Evolutionary conservation across 2,888 invertebrate genomes (phyloP), one percentile per base, ranked within the genome.

Genomic region (Luffia ferchaultella): DNA sequence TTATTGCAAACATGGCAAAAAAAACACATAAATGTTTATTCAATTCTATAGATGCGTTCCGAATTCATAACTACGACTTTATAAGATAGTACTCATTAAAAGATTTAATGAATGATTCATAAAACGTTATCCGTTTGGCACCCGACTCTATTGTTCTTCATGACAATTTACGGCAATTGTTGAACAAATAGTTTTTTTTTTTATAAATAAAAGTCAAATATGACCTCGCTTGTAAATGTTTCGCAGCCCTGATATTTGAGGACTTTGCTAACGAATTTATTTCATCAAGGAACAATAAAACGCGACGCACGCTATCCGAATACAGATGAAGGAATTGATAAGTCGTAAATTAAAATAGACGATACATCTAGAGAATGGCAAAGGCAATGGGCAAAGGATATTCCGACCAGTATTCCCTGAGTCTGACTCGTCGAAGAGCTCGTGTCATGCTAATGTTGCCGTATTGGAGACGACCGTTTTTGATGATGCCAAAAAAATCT

Each of bases 71-170:
- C 30, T 12, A 12, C 30, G 30, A 30, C 5, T 30, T 30, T 7
- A 30, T 30, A 12, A 30, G 30, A 30, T 12, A 30, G 12, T 30
- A 7, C 5, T 30, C 30, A 30, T 30, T 30, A 30, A 67, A 68
- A 70, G 70, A 70, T 62, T 54, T 55, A 60, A 70, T 75, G 68
- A 70, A 75, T 71, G 70, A 76, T 76, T 75, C 71, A 75, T 74
- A 62, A 71, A 70, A 73, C 30, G 30, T 71, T 70, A 67, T 54
- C 55, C 56, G 62, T 62, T 62, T 58, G 56, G 62, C 63, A 60
- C 58, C 49, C 68, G 30, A 30, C 12, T 30, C 30, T 63, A 71
- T 76, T 74, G 76, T 76, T 65, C 65, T 55, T n/a, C 58, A 57
- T 50, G 51, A 62, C 54, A 64, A 75, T 76, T 76, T 76, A 78